These are phyloP conservation scores for Chionis minor DNA, from an alignment of 2,113 vertebrate genomes.

Conservation along the genomic window DNA sequence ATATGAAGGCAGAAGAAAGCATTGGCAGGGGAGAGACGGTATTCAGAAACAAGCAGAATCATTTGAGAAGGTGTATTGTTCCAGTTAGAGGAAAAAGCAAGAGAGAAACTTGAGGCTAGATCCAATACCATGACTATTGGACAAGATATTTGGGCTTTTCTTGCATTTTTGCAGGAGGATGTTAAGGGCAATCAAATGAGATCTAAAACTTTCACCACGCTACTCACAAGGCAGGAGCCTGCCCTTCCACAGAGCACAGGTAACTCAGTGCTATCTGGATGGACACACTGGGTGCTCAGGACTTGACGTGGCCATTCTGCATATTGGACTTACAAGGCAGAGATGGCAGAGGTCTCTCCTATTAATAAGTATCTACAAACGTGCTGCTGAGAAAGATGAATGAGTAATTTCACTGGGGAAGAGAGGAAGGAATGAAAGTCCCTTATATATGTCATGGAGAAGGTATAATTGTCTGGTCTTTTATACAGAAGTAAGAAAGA, in stretches of 20 bases:
- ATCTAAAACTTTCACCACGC: not conserved
- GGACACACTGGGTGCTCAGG: rapidly evolving
- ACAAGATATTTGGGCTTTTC: not conserved
- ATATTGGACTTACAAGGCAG: not conserved
- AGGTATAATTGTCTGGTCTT: not conserved
- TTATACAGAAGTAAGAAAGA: not conserved
- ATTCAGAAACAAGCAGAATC: not conserved
- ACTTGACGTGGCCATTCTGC: not conserved
- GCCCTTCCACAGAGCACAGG: not conserved
- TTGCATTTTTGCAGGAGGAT: not conserved
- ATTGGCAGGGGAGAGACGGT: rapidly evolving
- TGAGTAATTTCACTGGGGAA: not conserved
- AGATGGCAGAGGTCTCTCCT: not conserved
- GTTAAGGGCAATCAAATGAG: not conserved
- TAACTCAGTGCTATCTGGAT: not conserved
- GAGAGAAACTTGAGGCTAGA: not conserved
- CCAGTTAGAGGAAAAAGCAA: not conserved
- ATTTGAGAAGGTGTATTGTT: not conserved
- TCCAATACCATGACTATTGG: not conserved
- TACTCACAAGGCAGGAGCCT: not conserved
- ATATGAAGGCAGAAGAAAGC: not conserved
- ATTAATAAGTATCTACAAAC: not conserved
- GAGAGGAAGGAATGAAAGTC: not conserved
- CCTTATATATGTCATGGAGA: not conserved
- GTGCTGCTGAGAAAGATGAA: not conserved